phyloP scores from a whole-genome alignment of 2,797 vertebrate species.

The Nannoperca australis region DNA sequence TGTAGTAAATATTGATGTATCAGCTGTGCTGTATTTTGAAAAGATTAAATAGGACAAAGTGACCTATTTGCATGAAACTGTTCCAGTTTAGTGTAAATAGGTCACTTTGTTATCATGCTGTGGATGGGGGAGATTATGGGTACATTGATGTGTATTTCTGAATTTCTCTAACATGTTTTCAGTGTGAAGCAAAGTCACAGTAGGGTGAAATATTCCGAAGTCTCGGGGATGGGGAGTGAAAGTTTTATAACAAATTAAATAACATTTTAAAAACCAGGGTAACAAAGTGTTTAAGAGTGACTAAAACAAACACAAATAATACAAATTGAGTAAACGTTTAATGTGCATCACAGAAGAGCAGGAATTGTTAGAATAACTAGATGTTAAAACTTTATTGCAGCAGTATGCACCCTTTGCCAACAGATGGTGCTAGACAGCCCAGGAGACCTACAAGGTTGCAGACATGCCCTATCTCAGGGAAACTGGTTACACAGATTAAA shows the following conservation, averaged over 20 bases:
- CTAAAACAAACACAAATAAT: constrained; percentile 2
- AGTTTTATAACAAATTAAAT: no score
- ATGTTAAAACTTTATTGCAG: background rate
- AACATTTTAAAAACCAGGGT: background rate
- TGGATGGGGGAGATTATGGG: background rate
- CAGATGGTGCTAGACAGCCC: constrained; percentile 6
- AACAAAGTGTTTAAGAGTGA: background rate
- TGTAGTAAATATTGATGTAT: background rate
- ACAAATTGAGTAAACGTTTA: background rate
- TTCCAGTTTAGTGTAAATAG: background rate
- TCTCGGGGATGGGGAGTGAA: no score
- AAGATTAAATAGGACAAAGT: no score
- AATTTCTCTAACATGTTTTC: background rate
- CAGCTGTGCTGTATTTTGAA: background rate
- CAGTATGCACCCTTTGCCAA: background rate
- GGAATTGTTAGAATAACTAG: background rate
- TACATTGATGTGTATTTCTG: background rate
- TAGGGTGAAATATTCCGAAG: background rate
- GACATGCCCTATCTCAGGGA: background rate
- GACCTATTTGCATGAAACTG: background rate
- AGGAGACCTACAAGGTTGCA: no score
- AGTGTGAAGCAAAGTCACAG: background rate
- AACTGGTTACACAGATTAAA: background rate
- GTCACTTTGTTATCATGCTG: background rate
- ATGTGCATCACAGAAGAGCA: background rate